phyloP scores from a whole-genome alignment of 2,113 vertebrate genomes.

The Numida meleagris region DNA sequence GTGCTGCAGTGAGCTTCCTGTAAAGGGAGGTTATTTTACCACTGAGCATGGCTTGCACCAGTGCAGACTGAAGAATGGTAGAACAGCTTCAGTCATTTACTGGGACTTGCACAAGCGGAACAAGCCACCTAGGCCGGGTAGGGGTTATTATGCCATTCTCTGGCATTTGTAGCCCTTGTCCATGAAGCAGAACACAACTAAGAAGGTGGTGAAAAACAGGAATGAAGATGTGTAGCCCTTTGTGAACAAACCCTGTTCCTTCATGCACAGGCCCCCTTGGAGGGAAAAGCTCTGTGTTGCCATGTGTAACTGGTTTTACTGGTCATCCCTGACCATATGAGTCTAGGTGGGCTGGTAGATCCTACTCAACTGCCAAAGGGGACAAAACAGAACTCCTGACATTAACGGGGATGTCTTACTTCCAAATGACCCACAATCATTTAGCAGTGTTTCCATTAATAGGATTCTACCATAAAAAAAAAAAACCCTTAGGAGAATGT shows the following conservation, averaged over 20 bases:
- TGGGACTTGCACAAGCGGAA: neutral
- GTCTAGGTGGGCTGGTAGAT: neutral
- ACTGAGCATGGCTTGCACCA: neutral
- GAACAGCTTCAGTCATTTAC: neutral
- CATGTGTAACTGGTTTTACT: neutral
- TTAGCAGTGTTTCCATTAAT: neutral
- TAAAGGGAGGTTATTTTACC: neutral
- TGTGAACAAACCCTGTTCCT: constrained; percentile 25
- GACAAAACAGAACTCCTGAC: constrained; percentile 18
- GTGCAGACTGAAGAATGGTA: neutral
- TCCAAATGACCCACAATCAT: neutral
- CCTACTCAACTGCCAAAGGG: neutral
- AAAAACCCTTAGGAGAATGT: neutral
- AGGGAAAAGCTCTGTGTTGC: neutral
- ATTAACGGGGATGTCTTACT: constrained; percentile 4
- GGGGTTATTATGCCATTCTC: neutral
- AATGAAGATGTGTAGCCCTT: constrained; percentile 50
- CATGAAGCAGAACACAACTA: neutral
- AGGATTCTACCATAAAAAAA: neutral
- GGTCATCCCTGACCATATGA: neutral
- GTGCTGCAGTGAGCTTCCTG: neutral
- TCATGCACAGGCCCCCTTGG: neutral
- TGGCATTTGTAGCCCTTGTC: constrained; percentile 7
- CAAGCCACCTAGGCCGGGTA: neutral
- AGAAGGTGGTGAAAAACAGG: neutral